Percentiles rank a stretch among this genome's conserved stretches.
Conservation (phyloP, 2,797 vertebrate species). For the Salarias fasciatus region DNA sequence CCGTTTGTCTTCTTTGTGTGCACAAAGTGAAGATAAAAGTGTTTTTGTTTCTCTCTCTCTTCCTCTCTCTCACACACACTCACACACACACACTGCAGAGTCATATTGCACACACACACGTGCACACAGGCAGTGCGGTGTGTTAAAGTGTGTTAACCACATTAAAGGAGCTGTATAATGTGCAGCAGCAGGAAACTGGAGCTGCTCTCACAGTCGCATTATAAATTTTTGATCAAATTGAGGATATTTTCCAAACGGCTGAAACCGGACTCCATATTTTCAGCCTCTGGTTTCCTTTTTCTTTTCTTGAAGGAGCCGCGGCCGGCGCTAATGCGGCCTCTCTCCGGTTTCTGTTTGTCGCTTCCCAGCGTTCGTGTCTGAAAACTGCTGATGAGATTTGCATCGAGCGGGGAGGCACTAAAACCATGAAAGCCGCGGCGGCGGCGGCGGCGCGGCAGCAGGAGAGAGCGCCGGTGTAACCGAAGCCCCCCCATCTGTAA, state of each 20-base stretch:
- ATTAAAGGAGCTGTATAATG: constrained; percentile 87
- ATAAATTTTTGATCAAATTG: constrained; percentile 98
- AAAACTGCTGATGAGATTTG: constrained; percentile 94
- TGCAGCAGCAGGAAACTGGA: constrained; percentile 88
- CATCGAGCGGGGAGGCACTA: constrained; percentile 92
- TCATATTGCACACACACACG: constrained; percentile 12
- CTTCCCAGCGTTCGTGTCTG: constrained; percentile 90
- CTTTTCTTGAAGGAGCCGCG: constrained; percentile 87
- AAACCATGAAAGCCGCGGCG: constrained; percentile 89
- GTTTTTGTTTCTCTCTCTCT: too few relatives aligned
- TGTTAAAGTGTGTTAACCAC: constrained; percentile 88
- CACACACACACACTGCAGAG: constrained; percentile 9
- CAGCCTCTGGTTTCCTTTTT: constrained; percentile 94
- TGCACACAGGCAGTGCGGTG: constrained; percentile 33
- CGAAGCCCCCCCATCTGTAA: constrained; percentile 85
- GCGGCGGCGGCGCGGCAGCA: constrained; percentile 82
- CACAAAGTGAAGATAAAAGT: too few relatives aligned
- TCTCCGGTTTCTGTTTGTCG: constrained; percentile 92
- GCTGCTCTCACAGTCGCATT: constrained; percentile 92
- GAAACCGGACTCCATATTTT: constrained; percentile 97
- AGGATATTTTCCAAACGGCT: constrained; percentile 92
- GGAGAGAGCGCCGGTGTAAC: constrained; percentile 86
- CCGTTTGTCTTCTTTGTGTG: too few relatives aligned
- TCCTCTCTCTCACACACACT: constrained; percentile 26
- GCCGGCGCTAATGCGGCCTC: constrained; percentile 85